Evolutionary conservation across 2,888 invertebrate genomes (phyloP).

Genomic region (Melikaiella ostensackeni): DNA sequence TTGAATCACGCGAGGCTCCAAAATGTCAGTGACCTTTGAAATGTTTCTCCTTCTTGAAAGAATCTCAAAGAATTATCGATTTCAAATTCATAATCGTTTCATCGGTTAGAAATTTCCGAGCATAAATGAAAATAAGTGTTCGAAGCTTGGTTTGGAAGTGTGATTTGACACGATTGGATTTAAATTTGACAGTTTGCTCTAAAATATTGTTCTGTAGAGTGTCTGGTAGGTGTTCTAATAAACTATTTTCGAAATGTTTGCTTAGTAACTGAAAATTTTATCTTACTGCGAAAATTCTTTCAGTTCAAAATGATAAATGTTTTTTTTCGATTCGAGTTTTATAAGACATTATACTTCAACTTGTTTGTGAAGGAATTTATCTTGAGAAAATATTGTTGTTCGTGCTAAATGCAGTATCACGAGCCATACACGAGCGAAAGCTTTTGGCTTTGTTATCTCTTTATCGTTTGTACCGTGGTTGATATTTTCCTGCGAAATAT

Average conservation of each 20-base stretch:
- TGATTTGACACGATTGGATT: neutral
- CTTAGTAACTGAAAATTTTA: neutral
- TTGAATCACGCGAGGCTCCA: neutral
- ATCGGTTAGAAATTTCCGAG: neutral
- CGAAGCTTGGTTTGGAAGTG: neutral
- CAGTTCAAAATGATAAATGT: neutral
- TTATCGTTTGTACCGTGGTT: constrained; percentile 24
- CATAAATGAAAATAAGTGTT: neutral
- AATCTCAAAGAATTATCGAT: neutral
- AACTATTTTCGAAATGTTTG: neutral
- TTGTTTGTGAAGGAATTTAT: constrained; percentile 28
- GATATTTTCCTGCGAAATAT: constrained; percentile 23
- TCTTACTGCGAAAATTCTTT: neutral
- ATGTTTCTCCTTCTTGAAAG: constrained; percentile 25
- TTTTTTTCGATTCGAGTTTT: neutral
- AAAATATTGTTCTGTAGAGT: neutral
- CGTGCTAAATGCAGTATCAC: constrained; percentile 25
- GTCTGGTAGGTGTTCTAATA: neutral
- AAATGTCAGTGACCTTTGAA: constrained; percentile 2
- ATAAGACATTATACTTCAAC: neutral
- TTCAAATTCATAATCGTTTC: neutral
- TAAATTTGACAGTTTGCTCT: neutral
- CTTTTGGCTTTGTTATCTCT: constrained; percentile 22
- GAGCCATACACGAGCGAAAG: neutral
- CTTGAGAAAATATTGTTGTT: constrained; percentile 35